phyloP scores from a whole-genome alignment of 2,113 vertebrate species.

The Dascyllus trimaculatus region DNA sequence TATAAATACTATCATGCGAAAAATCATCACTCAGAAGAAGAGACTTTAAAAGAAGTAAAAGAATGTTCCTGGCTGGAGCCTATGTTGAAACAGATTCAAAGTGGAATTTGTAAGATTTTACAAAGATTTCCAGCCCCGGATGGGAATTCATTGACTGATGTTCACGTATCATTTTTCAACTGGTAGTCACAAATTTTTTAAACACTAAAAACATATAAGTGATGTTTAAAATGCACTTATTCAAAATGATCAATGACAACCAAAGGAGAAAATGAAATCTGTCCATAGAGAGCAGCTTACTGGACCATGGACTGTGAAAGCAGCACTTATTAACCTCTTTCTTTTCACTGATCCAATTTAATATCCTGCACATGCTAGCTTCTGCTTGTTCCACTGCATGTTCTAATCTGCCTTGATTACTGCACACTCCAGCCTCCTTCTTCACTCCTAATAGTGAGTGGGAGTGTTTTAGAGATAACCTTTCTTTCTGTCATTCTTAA shows the following conservation, averaged over 20 bases:
- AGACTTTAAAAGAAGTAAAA: conserved; percentile 23
- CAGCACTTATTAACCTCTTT: neutral
- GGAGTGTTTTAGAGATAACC: neutral
- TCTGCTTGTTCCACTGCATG: neutral
- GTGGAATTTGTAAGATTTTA: conserved; percentile 22
- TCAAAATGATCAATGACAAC: neutral
- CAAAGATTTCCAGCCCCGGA: neutral
- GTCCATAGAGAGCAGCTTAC: neutral
- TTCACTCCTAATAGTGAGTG: conserved; percentile 1
- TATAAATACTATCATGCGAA: conserved; percentile 18
- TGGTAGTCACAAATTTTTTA: neutral
- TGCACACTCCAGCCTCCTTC: neutral
- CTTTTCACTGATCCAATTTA: neutral
- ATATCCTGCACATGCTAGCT: neutral
- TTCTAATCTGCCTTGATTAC: conserved; percentile 4
- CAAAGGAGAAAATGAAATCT: neutral
- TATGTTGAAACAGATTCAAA: neutral
- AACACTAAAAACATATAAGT: neutral
- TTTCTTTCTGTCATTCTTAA: neutral
- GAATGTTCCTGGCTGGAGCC: conserved; percentile 27
- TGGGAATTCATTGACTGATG: conserved; percentile 1
- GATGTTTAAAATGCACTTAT: neutral
- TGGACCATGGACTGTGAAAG: neutral
- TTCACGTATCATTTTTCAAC: conserved; percentile 5
- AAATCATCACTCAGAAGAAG: conserved; percentile 1